Conservation (phyloP, 2,888 invertebrate species). For the Nipponacmea schrenckii region DNA sequence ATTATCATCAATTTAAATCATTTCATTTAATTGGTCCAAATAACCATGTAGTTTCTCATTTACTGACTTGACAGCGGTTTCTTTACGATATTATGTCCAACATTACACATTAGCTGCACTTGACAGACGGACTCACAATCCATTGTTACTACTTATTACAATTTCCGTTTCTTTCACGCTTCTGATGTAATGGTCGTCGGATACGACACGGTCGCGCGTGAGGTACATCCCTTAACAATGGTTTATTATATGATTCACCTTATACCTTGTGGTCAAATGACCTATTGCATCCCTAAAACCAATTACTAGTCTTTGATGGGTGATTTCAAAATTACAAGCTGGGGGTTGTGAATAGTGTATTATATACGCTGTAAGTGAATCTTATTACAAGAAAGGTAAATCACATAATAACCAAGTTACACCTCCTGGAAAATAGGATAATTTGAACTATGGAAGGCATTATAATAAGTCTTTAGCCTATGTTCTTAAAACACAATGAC, state of each 20-base stretch:
- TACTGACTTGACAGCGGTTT: too few relatives aligned
- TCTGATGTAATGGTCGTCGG: background rate
- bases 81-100: background rate
- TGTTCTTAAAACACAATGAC: too few relatives aligned
- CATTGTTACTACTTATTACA: background rate
- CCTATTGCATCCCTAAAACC: background rate
- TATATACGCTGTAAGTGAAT: too few relatives aligned
- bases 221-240: background rate
- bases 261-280: background rate
- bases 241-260: background rate
- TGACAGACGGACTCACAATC: background rate
- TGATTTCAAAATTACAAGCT: too few relatives aligned
- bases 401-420: too few relatives aligned
- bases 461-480: too few relatives aligned
- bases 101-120: background rate
- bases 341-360: too few relatives aligned
- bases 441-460: too few relatives aligned
- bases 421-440: too few relatives aligned
- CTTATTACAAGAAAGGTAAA: too few relatives aligned
- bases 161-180: background rate
- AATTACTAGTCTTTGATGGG: background rate
- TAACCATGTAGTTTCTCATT: too few relatives aligned
- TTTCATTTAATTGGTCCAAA: too few relatives aligned
- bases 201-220: conserved; percentile 2
- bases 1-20: background rate